phyloP scores from a whole-genome alignment of 2,113 vertebrate genomes.

The Trichomycterus rosablanca region DNA sequence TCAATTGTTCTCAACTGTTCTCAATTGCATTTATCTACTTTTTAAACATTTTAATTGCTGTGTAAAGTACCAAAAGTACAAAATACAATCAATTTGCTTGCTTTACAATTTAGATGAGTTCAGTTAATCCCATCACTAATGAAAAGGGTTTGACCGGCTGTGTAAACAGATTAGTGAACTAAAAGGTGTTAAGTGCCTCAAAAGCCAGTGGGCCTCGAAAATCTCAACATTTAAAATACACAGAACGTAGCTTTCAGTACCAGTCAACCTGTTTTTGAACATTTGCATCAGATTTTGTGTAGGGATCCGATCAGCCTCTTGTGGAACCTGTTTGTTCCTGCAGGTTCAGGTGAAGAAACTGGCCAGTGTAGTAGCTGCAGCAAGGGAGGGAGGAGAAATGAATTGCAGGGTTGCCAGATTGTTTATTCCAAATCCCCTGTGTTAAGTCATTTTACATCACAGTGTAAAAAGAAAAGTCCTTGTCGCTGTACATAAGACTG shows the following conservation, averaged over 20 bases:
- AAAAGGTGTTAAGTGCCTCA: not conserved
- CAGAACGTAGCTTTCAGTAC: too few relatives aligned
- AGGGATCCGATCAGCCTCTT: conserved; percentile 17
- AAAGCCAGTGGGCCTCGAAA: not conserved
- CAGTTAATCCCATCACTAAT: conserved; percentile 15
- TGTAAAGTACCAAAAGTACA: not conserved
- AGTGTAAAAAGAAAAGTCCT: not conserved
- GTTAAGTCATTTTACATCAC: not conserved
- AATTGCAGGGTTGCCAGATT: conserved; percentile 3
- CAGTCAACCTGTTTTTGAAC: not conserved
- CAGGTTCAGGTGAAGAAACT: conserved; percentile 22
- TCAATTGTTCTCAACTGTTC: not conserved
- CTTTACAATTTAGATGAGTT: too few relatives aligned
- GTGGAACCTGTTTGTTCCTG: conserved; percentile 27
- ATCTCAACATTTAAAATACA: too few relatives aligned
- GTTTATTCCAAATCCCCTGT: not conserved
- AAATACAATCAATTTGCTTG: not conserved
- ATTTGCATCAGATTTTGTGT: not conserved
- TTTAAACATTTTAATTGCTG: too few relatives aligned
- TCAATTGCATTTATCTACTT: too few relatives aligned
- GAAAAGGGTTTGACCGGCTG: not conserved
- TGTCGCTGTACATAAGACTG: too few relatives aligned
- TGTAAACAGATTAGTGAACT: conserved; percentile 12
- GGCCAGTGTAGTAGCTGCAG: conserved; percentile 8
- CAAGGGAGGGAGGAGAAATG: conserved; percentile 36